Conservation (phyloP, 2,888 invertebrate species). For the Arenicola marina region DNA sequence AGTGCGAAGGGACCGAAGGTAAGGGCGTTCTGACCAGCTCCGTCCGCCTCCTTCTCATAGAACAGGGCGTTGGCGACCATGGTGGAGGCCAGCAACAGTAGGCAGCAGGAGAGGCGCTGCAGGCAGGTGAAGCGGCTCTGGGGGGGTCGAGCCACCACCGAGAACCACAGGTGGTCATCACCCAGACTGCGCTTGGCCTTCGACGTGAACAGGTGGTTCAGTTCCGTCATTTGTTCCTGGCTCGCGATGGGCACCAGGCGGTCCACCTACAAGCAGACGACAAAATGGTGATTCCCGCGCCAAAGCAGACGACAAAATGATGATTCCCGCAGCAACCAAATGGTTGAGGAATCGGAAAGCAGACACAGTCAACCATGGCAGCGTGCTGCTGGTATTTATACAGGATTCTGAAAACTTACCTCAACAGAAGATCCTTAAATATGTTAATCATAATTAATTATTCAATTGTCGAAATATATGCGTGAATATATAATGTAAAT, state of each 20-base stretch:
- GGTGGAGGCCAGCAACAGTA: constrained; percentile 62
- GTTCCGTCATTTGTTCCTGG: constrained; percentile 61
- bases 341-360: too few species aligned
- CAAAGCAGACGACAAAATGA: too few species aligned
- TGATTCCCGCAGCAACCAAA: too few species aligned
- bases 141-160: constrained; percentile 64
- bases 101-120: constrained; percentile 62
- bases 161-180: constrained; percentile 66
- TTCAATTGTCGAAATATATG: too few species aligned
- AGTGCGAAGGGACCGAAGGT: constrained; percentile 63
- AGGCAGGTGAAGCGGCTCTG: constrained; percentile 62
- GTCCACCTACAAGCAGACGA: constrained; percentile 63
- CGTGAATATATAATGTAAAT: too few species aligned
- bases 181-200: constrained; percentile 60
- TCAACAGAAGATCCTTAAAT: too few species aligned
- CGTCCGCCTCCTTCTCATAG: constrained; percentile 55
- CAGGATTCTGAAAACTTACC: too few species aligned
- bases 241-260: constrained; percentile 64
- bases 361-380: too few species aligned
- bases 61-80: constrained; percentile 67
- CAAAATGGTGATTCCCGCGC: too few species aligned
- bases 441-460: too few species aligned
- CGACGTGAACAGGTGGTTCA: constrained; percentile 62
- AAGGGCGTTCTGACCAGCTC: constrained; percentile 44
- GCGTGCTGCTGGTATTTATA: too few species aligned